A percentile compares a stretch with the other conserved stretches of the same genome.
phyloP scores from a whole-genome alignment of 2,797 vertebrate species.

The Periparus ater region DNA sequence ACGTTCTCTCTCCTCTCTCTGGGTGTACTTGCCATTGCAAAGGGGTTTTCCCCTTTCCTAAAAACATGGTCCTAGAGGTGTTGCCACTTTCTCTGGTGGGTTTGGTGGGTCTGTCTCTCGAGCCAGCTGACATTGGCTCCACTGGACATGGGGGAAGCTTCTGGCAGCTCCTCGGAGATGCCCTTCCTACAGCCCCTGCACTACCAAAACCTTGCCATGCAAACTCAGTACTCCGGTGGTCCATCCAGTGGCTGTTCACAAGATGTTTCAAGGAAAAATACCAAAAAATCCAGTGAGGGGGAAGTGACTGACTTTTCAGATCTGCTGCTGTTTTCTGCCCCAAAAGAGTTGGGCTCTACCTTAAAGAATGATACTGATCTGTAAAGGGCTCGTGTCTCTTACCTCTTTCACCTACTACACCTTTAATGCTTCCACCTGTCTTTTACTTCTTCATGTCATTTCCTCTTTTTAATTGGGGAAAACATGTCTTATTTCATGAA shows the following conservation, averaged over 20 bases:
- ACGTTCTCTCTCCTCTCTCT: accelerated
- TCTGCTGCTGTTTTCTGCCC: not conserved
- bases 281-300: accelerated
- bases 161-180: not conserved
- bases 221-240: not conserved
- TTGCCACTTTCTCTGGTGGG: too few relatives aligned
- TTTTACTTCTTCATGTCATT: not conserved
- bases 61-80: not conserved
- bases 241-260: not conserved
- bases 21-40: not conserved
- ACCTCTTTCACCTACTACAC: not conserved
- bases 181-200: too few relatives aligned
- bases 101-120: accelerated
- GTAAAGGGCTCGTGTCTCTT: not conserved
- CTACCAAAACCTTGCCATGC: not conserved
- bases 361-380: not conserved
- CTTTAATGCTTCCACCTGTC: not conserved
- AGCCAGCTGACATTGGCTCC: not conserved
- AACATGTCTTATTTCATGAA: not conserved
- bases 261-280: not conserved
- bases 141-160: not conserved
- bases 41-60: accelerated
- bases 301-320: not conserved
- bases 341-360: not conserved
- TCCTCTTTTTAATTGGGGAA: not conserved